These are phyloP conservation scores for Cosmia pyralina DNA, from an alignment of 2,888 invertebrate species.

Conservation along the genomic window DNA sequence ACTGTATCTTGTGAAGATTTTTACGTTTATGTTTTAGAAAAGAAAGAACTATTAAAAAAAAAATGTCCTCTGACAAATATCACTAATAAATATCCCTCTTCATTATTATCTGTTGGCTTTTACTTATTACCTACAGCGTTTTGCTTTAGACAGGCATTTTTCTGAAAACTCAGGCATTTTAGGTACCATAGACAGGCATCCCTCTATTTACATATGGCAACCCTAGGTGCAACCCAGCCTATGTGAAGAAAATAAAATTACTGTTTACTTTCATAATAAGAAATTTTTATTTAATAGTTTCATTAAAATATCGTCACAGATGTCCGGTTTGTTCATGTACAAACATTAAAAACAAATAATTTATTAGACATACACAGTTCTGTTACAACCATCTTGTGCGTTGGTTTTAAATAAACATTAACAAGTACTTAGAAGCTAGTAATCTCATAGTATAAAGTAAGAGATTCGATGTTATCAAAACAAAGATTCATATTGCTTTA, in stretches of 20 bases:
- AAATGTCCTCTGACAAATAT: no score
- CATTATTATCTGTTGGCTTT: no score
- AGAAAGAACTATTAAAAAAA: no score
- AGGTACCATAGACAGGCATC: no score
- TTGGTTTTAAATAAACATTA: conserved; percentile 83
- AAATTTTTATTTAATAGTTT: conserved; percentile 85
- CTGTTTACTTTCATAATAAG: conserved; percentile 72
- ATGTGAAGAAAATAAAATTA: conserved; percentile 41
- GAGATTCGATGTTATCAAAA: conserved; percentile 82
- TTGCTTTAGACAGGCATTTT: no score
- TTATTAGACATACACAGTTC: conserved; percentile 85
- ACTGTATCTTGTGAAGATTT: no score
- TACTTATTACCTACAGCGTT: no score
- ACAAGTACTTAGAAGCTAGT: conserved; percentile 83
- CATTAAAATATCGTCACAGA: conserved; percentile 84
- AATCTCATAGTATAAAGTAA: conserved; percentile 87
- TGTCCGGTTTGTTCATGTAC: conserved; percentile 77
- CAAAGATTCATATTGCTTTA: conserved; percentile 73
- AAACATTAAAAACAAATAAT: conserved; percentile 87
- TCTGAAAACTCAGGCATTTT: no score
- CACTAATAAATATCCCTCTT: no score
- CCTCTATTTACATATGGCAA: no score
- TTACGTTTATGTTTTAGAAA: no score
- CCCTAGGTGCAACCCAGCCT: no score
- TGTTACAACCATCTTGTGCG: conserved; percentile 82